Conservation (phyloP, 2,797 vertebrate species). For the Pempheris klunzingeri region DNA sequence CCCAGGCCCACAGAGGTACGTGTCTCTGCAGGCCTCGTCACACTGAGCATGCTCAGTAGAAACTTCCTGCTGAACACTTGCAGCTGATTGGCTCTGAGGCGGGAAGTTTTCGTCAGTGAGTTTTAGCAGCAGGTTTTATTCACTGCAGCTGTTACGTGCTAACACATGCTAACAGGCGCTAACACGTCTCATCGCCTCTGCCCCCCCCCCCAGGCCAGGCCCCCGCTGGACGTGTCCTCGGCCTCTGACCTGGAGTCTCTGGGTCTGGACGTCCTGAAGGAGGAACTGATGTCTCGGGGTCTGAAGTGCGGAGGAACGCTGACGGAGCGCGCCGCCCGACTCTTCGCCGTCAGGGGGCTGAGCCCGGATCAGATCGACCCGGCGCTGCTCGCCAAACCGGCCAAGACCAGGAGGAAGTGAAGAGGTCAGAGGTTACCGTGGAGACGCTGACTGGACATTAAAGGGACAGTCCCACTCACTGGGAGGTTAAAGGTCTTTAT, state of each 20-base stretch:
- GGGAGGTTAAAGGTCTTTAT: too few species aligned
- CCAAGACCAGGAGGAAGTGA: slow-evolving; percentile 86
- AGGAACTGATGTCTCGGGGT: slow-evolving; percentile 85
- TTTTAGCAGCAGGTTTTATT: slow-evolving; percentile 49
- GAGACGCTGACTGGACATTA: too few species aligned
- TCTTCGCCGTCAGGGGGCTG: slow-evolving; percentile 89
- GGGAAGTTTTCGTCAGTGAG: fast-evolving
- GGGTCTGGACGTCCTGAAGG: slow-evolving; percentile 91
- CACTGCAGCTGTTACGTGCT: too few species aligned
- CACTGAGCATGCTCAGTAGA: too few species aligned
- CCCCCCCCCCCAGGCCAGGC: neutral
- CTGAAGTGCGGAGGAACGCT: slow-evolving; percentile 95
- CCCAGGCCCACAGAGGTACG: too few species aligned
- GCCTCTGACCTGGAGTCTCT: slow-evolving; percentile 88
- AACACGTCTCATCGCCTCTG: too few species aligned
- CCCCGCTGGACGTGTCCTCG: slow-evolving; percentile 78
- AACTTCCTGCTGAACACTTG: too few species aligned
- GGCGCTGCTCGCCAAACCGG: slow-evolving; percentile 87
- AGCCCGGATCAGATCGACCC: slow-evolving; percentile 85
- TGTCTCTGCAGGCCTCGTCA: too few species aligned
- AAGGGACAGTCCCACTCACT: too few species aligned
- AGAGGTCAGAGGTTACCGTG: neutral
- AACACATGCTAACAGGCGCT: too few species aligned
- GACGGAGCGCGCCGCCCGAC: slow-evolving; percentile 89
- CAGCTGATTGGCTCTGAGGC: too few species aligned